Evolutionary conservation across 1,140 invertebrate species (phyloP), one percentile per base, ranked within the genome.

Genomic region (Pogonognathellus flavescens): DNA sequence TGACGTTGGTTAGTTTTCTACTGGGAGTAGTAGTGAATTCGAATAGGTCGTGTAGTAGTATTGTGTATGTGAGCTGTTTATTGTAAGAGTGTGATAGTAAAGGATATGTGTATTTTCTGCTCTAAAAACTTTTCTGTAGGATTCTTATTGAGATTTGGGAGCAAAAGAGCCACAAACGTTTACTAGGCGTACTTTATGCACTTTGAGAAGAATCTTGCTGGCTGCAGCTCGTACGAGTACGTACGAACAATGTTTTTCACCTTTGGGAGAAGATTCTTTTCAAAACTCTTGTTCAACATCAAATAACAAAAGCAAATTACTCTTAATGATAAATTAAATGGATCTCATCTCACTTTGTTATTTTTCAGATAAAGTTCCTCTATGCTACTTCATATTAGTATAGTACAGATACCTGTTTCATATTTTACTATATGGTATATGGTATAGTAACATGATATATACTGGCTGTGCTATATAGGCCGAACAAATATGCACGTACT

Each of bases 81-180:
- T 14, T 57, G 53, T 57, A n/a, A 57, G n/a, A 14, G 53, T 57
- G 53, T 57, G 53, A 57, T 57, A 14, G 53, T 31, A n/a, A 76
- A n/a, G 53, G 31, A 41, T 66, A 20, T 76, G 70, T 76, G 70
- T 76, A 76, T 76, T 76, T 76, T 76, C 70, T 76, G 70, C 70
- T 76, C 70, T 76, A 31, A 76, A 76, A 49, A 76, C 41, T 13
- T 50, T 76, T 76, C 41, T 76, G 70, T 76, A 41, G 70, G 41
- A 76, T 49, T 76, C 41, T n/a, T 41, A 41, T 41, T 50, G 7
- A 76, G 70, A 76, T 76, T 76, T 76, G 70, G 70, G 70, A 76
- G 70, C 70, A 76, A 76, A 76, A 76, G 70, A 66, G 25, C 31
- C 31, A 41, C 31, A 41, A 6, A 41, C 31, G 31, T 41, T 41